These are phyloP conservation scores for Drosophila pseudoobscura DNA, from an alignment of 1,140 invertebrate species.

Conservation along the genomic window DNA sequence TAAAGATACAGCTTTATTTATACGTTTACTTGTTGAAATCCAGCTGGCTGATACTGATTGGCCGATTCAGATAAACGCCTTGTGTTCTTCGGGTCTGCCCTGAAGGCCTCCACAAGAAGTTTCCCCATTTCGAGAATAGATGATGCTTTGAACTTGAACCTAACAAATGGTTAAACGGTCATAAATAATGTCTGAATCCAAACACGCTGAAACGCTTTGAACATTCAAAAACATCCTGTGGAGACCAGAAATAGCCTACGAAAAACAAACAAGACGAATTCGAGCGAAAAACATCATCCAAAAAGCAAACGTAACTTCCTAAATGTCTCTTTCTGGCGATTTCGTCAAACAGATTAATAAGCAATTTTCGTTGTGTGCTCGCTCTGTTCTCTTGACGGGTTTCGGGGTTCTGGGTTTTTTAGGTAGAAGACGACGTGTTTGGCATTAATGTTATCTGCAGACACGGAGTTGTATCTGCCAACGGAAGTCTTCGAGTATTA, in stretches of 20 bases:
- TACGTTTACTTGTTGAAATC: slow-evolving; percentile 32
- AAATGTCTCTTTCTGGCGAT: slow-evolving; percentile 57
- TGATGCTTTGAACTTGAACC: slow-evolving; percentile 38
- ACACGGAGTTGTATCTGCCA: slow-evolving; percentile 37
- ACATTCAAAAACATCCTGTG: slow-evolving; percentile 48
- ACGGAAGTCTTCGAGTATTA: slow-evolving; percentile 63
- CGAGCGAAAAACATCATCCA: slow-evolving; percentile 26
- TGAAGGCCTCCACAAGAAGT: slow-evolving; percentile 33
- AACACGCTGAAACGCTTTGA: slow-evolving; percentile 23
- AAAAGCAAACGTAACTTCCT: slow-evolving; percentile 50
- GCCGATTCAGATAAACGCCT: slow-evolving; percentile 26
- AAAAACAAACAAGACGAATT: slow-evolving; percentile 30
- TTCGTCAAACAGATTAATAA: slow-evolving; percentile 80
- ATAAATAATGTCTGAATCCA: slow-evolving; percentile 59
- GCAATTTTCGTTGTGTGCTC: slow-evolving; percentile 29
- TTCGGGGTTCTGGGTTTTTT: neutral
- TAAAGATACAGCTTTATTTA: slow-evolving; percentile 32
- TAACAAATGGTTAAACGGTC: slow-evolving; percentile 46
- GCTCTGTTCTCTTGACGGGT: slow-evolving; percentile 11
- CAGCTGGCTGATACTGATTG: slow-evolving; percentile 42
- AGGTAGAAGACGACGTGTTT: slow-evolving; percentile 56
- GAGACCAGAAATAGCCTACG: slow-evolving; percentile 26
- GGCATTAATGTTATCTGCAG: slow-evolving; percentile 57
- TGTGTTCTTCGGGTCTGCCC: slow-evolving; percentile 15
- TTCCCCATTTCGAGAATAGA: slow-evolving; percentile 11